Conservation (phyloP, 2,797 vertebrate species). For the Micromesistius poutassou region DNA sequence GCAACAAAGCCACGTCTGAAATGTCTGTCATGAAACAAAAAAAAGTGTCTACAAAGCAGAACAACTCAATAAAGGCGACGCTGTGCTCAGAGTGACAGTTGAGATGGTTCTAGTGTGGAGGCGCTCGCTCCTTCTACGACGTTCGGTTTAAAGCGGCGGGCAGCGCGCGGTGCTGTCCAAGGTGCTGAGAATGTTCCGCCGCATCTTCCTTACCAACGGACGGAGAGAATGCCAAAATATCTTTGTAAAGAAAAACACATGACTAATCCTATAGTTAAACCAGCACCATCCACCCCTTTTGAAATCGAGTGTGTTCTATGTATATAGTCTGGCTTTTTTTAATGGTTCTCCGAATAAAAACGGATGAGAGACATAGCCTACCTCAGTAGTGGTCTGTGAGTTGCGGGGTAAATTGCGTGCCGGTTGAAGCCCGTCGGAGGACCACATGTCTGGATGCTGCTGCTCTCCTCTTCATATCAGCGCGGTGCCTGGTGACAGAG, state of each 20-base stretch:
- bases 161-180: conserved; percentile 66
- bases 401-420: conserved; percentile 31
- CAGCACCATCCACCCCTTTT: not conserved
- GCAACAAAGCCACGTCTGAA: not conserved
- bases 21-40: not conserved
- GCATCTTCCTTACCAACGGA: not conserved
- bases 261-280: not conserved
- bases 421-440: conserved; percentile 10
- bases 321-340: not conserved
- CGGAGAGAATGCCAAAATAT: not conserved
- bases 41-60: not conserved
- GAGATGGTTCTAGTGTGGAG: not conserved
- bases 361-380: not conserved
- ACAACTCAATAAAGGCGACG: not conserved
- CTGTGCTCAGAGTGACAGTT: not conserved
- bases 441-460: conserved; percentile 27
- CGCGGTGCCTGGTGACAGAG: conserved; percentile 56
- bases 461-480: conserved; percentile 42
- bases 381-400: conserved; percentile 3
- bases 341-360: not conserved
- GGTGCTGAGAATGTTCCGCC: conserved; percentile 66
- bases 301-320: not conserved
- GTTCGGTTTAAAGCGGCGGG: not conserved
- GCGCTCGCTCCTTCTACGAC: no score
- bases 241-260: not conserved